phyloP scores from a whole-genome alignment of 1,140 invertebrate genomes.

The Diorhabda elongata region DNA sequence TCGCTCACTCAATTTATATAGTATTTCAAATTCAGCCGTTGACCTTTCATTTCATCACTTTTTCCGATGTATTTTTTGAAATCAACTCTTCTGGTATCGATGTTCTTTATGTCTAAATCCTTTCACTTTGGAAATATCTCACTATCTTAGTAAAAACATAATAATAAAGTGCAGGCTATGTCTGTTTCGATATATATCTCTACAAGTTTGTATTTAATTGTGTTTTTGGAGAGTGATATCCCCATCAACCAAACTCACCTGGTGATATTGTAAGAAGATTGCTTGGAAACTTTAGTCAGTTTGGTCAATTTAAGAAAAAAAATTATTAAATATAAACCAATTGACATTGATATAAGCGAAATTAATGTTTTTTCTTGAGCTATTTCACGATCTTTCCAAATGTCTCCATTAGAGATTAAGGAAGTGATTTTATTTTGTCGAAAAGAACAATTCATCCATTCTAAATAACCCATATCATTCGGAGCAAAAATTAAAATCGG shows the following conservation, averaged over 20 bases:
- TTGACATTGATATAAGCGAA: background rate
- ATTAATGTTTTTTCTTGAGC: background rate
- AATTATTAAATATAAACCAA: background rate
- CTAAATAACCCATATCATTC: background rate
- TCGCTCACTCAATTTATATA: too few species aligned
- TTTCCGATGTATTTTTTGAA: too few species aligned
- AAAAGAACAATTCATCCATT: background rate
- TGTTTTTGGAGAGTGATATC: too few species aligned
- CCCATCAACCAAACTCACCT: background rate
- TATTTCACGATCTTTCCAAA: background rate
- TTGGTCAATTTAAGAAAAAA: background rate
- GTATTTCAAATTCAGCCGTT: too few species aligned
- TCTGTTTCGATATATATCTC: too few species aligned
- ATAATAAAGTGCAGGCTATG: too few species aligned
- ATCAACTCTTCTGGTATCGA: too few species aligned
- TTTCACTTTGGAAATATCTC: too few species aligned
- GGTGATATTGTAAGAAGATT: background rate
- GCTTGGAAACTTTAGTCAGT: background rate
- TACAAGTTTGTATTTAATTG: too few species aligned
- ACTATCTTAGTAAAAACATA: too few species aligned
- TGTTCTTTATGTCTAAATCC: too few species aligned
- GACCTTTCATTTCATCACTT: too few species aligned
- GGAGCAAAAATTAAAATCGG: background rate
- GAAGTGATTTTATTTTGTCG: background rate
- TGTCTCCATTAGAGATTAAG: background rate